Evolutionary conservation across 2,113 vertebrate genomes (phyloP), one percentile per base, ranked within the genome.

Genomic region (Ptyas mucosa): DNA sequence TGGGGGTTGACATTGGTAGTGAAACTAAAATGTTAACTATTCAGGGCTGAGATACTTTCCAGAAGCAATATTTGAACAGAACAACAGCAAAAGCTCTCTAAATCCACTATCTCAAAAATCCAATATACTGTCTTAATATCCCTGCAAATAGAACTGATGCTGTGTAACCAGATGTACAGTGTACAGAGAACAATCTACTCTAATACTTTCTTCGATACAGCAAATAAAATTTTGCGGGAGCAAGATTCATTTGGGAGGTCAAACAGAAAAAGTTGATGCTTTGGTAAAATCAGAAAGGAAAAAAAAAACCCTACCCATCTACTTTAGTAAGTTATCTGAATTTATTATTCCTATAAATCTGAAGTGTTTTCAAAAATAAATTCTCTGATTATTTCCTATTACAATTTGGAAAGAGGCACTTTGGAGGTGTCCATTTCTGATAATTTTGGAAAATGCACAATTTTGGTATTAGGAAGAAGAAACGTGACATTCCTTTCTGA

Each of bases 101-200:
- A 91, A 85, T 34, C 89, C 53, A 54, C 64, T 64, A 52, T 51
- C 58, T 69, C 46, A 90, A 91, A 81, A 91, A 85, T 91, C n/a
- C 69, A 54, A 54, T 85, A 54, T 54, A 24, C 51, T 12, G 0
- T 91, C 64, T 85, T 91, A 54, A 85, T 26, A 24, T 23, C 23
- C n/a, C 11, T 81, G 51, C 90, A 91, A 91, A 91, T 54, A 91
- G 39, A 85, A 55, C n/a, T 46, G 54, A 53, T 53, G 58, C 43
- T 90, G 29, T 85, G 90, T 54, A 85, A 85, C 90, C 51, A 26
- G 23, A 52, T 90, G 10, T 26, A 75, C 20, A 14, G 29, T 39
- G 49, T 43, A 26, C 39, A 54, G 21, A 24, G 18, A 81, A 54
- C 29, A 52, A 81, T 85, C 18, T 54, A 8, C 29, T 23, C 64